phyloP scores from a whole-genome alignment of 2,113 vertebrate species.

The Rafetus swinhoei region DNA sequence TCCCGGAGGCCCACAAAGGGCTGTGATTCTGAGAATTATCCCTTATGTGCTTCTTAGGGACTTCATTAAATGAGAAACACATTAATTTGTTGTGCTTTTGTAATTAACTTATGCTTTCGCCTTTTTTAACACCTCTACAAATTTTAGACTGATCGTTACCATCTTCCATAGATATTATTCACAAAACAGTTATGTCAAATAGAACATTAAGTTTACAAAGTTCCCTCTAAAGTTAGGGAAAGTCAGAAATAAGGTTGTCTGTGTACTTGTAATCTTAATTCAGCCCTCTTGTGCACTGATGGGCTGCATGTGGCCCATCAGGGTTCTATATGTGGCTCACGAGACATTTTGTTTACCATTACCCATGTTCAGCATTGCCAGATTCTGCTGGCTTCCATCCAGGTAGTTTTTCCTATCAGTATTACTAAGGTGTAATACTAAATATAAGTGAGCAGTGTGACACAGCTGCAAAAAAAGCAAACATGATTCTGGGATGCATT shows the following conservation, averaged over 20 bases:
- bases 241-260: background rate
- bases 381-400: no score
- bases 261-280: background rate
- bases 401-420: no score
- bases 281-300: background rate
- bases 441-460: no score
- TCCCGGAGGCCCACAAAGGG: background rate
- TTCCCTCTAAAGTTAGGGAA: background rate
- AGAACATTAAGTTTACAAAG: background rate
- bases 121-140: background rate
- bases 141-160: fast-evolving
- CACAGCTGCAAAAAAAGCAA: no score
- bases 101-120: background rate
- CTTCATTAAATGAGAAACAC: background rate
- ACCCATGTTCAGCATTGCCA: no score
- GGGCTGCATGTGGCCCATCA: no score
- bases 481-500: no score
- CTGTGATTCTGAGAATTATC: background rate
- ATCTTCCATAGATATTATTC: background rate
- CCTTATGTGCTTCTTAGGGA: background rate
- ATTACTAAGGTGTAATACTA: no score
- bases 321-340: no score
- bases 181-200: background rate
- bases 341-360: no score
- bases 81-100: background rate